Evolutionary conservation across 30 jellyfish, hydroid and myxozoan genomes (phyloP), one percentile per base, ranked within the genome.

Genomic region (Chironex yamaguchii): DNA sequence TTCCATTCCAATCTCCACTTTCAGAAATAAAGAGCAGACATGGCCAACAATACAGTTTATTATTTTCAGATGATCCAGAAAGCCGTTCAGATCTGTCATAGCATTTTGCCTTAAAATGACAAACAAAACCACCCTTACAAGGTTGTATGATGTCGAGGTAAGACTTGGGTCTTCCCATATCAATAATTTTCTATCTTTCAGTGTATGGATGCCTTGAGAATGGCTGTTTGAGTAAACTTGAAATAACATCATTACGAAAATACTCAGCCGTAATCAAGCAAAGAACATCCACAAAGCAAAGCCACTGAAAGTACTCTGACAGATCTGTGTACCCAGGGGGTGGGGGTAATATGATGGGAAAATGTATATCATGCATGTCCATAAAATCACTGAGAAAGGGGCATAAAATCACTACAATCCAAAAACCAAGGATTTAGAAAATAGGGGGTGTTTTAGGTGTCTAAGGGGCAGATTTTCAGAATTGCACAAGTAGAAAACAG

Each of bases 31-130:
- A 71, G n/a, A 71, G 76, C 69, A 71, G 68, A 34, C 85, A 71
- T 17, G 85, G 70, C 76, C 85, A 71, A 28, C 85, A 71, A 29
- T 34, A 71, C 26, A 71, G 34, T 52, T 30, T 79, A 64, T 79
- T 79, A 4, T 36, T 4, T 1, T 20, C 71, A 36, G 24, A 3
- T 62, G 90, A 64, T 21, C 83, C 83, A 58, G 90, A 54, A 14
- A 79, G 83, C 81, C 81, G 63, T 66, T 58, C 90, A 62, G 34
- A 31, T 34, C 70, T 62, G 1, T 62, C 71, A 62, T 79, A 79
- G 6, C 72, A 12, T 1, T 34, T 71, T 0, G 49, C 70, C 17
- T 51, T 14, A 63, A 58, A 79, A 32, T n/a, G 34, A 52, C 83
- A 69, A 28, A 54, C 17, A 78, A 78, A 14, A 0, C 81, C 90